Base-by-base conservation (phyloP, 2,113 vertebrate species). In the Planiliza haematocheilus region DNA sequence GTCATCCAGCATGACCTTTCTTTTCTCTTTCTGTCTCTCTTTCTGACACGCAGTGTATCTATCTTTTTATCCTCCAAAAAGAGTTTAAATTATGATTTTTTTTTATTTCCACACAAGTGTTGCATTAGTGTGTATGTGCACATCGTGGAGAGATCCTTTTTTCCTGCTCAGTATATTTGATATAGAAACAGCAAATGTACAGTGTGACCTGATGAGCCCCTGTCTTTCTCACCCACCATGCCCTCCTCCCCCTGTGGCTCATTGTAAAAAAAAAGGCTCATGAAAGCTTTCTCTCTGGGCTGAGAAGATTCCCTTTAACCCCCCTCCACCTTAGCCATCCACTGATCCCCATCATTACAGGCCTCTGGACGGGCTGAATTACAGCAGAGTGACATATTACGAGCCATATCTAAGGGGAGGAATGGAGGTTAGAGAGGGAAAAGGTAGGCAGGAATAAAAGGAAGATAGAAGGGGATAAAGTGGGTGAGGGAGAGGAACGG, bases 311-410 rank as follows among this genome's bases (percentile, higher is more conserved):
- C 67, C 74, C 69, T 83, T 84, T 46, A 70, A 65, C 57, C 66
- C 60, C 39, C 64, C 61, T 90, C 62, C 65, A 85, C 70, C 84
- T 80, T 70, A 73, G 69, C 81, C 81, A 51, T 86, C 56, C 73
- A 81, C 82, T 62, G 64, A 85, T 84, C 77, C 53, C 79, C 21
- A 55, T 90, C 80, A 88, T 91, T 88, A 88, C 62, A 62, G 81
- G 80, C 74, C 82, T 84, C 90, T 75, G 77, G 84, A 77, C 77
- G 86, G 72, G 61, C 83, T 68, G 84, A 91, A 89, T 86, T 85
- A 91, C 89, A 83, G 82, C 82, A 56, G 88, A 89, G 91, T 91
- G 89, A 88, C 87, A 88, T 85, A 87, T 92, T 90, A 90, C 79
- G 83, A 57, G 77, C 80, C 72, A 57, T 36, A 74, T 77, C 70